Base-by-base conservation (phyloP, 2,888 invertebrate species). In the Tenthredo distinguenda region DNA sequence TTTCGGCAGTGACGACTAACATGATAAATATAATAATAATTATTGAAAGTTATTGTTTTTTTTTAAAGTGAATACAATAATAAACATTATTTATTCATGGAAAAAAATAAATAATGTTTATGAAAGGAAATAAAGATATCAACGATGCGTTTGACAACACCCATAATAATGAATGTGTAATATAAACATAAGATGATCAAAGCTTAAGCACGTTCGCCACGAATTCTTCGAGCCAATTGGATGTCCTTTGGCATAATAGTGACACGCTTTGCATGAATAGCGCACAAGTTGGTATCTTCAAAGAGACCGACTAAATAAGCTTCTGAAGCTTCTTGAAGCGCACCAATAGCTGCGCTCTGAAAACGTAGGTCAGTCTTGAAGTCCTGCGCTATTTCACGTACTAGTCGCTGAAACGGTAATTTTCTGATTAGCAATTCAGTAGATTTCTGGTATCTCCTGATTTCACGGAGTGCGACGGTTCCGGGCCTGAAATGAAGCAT, bases 181-280 rank as follows among this genome's bases (percentile, higher is more conserved):
- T 5, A 47, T 40, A 47, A 47, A 50, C 26, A 26, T 18, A 77
- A 55, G 3, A 55, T 10, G 26, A 68, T 43, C 15, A 68, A n/a
- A 34, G 83, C 90, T 97, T 98, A 98, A 95, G 98, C 98, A 94
- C 98, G 97, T 95, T 99, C 98, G 90, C 99, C 99, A 93, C 99
- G 97, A 94, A 99, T 99, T 95, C 99, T 97, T 93, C 98, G 96
- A 87, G 99, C 99, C 94, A 99, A 95, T 94, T 99, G 98, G 92
- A 99, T 99, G 94, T 99, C 99, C 95, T 99, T 99, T 91, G 99
- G 99, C 98, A 99, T 99, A 94, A 99, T 99, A 89, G 99, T 99
- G 85, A 99, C 99, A 92, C 99, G 97, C 94, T 99, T 99, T 91
- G 99, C 99, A 93, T 99, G 99, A 94, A 99, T 99, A 89, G 99